Evolutionary conservation across 2,888 invertebrate species (phyloP).

Genomic region (Lasius platythorax): DNA sequence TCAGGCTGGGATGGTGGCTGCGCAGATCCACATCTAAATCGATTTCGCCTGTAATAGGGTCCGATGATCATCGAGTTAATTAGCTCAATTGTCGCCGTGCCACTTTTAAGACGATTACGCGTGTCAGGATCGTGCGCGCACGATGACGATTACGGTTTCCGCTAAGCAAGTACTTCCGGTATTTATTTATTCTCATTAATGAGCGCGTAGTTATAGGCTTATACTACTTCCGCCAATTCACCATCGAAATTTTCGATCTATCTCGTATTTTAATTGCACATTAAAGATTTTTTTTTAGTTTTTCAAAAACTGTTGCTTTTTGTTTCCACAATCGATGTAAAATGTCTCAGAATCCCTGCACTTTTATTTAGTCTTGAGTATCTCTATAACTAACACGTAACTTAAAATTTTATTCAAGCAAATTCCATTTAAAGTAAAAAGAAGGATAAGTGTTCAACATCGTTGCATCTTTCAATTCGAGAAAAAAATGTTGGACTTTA

Average conservation of each 20-base stretch:
- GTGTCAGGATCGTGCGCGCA: slow-evolving; percentile 17
- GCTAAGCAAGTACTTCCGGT: slow-evolving; percentile 8
- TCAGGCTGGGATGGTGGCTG: slow-evolving; percentile 67
- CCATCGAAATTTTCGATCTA: neutral
- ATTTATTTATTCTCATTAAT: slow-evolving; percentile 17
- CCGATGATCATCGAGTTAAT: slow-evolving; percentile 73
- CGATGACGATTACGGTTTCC: slow-evolving; percentile 34
- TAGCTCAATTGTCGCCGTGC: slow-evolving; percentile 59
- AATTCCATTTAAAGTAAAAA: neutral
- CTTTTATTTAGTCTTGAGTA: slow-evolving; percentile 6
- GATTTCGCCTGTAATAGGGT: slow-evolving; percentile 72
- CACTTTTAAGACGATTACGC: slow-evolving; percentile 61
- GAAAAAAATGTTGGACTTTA: neutral
- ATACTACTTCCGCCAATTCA: slow-evolving; percentile 4
- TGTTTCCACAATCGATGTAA: neutral
- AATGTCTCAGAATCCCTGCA: neutral
- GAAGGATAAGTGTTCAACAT: neutral
- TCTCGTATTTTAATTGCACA: neutral
- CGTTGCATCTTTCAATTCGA: too few relatives aligned
- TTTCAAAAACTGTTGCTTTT: neutral
- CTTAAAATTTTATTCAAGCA: slow-evolving; percentile 2
- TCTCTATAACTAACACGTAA: neutral
- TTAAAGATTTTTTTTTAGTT: neutral
- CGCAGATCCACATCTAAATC: slow-evolving; percentile 79
- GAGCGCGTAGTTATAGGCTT: neutral